phyloP scores from a whole-genome alignment of 2,797 vertebrate species.

The Knipowitschia caucasica region DNA sequence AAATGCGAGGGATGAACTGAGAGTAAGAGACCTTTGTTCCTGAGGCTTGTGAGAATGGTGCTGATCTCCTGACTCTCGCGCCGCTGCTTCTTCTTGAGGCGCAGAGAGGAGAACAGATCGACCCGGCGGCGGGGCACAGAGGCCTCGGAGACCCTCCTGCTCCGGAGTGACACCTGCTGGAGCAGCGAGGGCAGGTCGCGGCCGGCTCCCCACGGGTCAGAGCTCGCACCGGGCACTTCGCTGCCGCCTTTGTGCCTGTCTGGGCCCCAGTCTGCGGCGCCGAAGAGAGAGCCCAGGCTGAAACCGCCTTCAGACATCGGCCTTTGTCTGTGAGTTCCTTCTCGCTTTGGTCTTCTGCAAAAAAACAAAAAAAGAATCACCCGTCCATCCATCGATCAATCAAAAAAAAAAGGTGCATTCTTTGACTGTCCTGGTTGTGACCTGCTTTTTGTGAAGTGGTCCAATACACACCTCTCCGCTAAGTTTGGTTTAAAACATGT shows the following conservation, averaged over 20 bases:
- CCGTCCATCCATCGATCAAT: too few species aligned
- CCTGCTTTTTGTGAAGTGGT: too few species aligned
- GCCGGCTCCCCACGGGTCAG: conserved; percentile 33
- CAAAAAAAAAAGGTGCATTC: too few species aligned
- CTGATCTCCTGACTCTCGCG: conserved; percentile 57
- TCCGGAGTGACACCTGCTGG: conserved; percentile 66
- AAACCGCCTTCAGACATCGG: conserved; percentile 67
- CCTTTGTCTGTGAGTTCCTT: conserved; percentile 39
- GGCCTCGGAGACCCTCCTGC: conserved; percentile 40
- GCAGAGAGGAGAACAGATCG: conserved; percentile 77
- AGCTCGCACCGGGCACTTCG: neutral
- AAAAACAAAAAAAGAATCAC: neutral
- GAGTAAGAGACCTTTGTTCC: conserved; percentile 58
- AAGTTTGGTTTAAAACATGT: too few species aligned
- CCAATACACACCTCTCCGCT: too few species aligned
- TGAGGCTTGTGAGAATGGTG: conserved; percentile 71
- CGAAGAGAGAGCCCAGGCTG: conserved; percentile 41
- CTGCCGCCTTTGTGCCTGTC: neutral
- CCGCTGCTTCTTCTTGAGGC: conserved; percentile 62
- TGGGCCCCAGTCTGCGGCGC: neutral
- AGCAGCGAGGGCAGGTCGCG: conserved; percentile 65
- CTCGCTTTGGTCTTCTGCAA: conserved; percentile 42
- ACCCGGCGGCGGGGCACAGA: conserved; percentile 54
- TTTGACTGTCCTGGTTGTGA: too few species aligned
- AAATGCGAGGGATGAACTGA: too few species aligned